These are phyloP conservation scores for Sinella curviseta DNA, from an alignment of 1,140 invertebrate genomes.

Conservation along the genomic window DNA sequence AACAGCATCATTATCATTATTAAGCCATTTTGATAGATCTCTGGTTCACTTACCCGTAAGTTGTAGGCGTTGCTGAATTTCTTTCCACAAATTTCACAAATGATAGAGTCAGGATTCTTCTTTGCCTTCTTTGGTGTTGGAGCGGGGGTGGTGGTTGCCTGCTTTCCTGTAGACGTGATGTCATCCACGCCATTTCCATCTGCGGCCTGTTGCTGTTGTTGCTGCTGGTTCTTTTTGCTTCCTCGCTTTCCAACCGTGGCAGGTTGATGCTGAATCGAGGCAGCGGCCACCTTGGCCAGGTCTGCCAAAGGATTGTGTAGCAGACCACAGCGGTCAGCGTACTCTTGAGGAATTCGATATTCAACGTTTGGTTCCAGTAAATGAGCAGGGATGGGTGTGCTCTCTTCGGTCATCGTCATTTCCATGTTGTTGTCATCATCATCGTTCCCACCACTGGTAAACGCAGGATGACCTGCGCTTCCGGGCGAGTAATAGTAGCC, in stretches of 20 bases:
- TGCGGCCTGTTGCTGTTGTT: slow-evolving; percentile 15
- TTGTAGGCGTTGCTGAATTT: slow-evolving; percentile 87
- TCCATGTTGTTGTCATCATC: slow-evolving; percentile 43
- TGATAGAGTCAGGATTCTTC: slow-evolving; percentile 52
- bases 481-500: slow-evolving; percentile 15
- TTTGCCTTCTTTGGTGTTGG: slow-evolving; percentile 42
- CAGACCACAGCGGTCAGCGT: slow-evolving; percentile 39
- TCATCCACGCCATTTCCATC: slow-evolving; percentile 41
- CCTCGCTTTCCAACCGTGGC: slow-evolving; percentile 29
- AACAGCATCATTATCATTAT: not conserved
- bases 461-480: slow-evolving; percentile 41
- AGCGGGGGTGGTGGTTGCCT: slow-evolving; percentile 32
- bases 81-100: slow-evolving; percentile 82
- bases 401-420: slow-evolving; percentile 43
- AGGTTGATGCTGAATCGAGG: slow-evolving; percentile 33
- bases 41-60: slow-evolving; percentile 65
- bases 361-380: slow-evolving; percentile 48
- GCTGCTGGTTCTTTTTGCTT: slow-evolving; percentile 35
- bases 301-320: slow-evolving; percentile 44
- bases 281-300: slow-evolving; percentile 46
- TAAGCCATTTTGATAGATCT: too few relatives aligned
- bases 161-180: slow-evolving; percentile 42
- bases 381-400: slow-evolving; percentile 45
- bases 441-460: slow-evolving; percentile 1
- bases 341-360: slow-evolving; percentile 47